phyloP scores from a whole-genome alignment of 2,797 vertebrate species.

The Lutjanus campechanus region DNA sequence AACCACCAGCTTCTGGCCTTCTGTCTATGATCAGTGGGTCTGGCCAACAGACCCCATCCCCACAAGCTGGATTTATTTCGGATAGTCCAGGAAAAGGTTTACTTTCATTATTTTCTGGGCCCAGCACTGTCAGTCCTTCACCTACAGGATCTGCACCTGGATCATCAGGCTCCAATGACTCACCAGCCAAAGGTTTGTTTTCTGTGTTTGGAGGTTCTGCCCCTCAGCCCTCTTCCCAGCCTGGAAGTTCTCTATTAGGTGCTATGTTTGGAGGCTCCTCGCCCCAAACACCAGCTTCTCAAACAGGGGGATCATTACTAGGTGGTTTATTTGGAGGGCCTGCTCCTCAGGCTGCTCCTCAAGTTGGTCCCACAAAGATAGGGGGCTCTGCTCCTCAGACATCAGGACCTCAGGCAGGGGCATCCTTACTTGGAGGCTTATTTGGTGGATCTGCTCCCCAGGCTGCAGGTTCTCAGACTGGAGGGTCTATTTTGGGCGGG shows the following conservation, averaged over 20 bases:
- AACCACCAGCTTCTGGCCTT: slow-evolving; percentile 44
- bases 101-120: slow-evolving; percentile 79
- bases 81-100: slow-evolving; percentile 75
- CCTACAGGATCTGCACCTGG: slow-evolving; percentile 38
- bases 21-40: slow-evolving; percentile 60
- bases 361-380: slow-evolving; percentile 52
- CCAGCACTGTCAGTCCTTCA: slow-evolving; percentile 43
- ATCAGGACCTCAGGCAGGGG: slow-evolving; percentile 73
- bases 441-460: slow-evolving; percentile 73
- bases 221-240: slow-evolving; percentile 75
- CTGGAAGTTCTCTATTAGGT: slow-evolving; percentile 79
- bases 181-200: slow-evolving; percentile 70
- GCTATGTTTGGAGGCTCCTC: slow-evolving; percentile 80
- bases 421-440: slow-evolving; percentile 86
- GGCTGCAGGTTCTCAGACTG: slow-evolving; percentile 64
- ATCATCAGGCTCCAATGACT: slow-evolving; percentile 71
- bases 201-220: slow-evolving; percentile 74
- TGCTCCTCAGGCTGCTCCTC: slow-evolving; percentile 58
- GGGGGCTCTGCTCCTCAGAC: slow-evolving; percentile 68
- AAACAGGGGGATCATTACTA: slow-evolving; percentile 84
- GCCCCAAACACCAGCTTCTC: slow-evolving; percentile 71
- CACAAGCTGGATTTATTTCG: slow-evolving; percentile 54
- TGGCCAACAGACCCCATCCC: slow-evolving; percentile 35
- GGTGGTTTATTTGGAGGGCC: slow-evolving; percentile 83
- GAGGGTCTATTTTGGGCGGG: slow-evolving; percentile 79